Base-by-base conservation (phyloP, 1,140 invertebrate species). In the Chironomus striatipennis region DNA sequence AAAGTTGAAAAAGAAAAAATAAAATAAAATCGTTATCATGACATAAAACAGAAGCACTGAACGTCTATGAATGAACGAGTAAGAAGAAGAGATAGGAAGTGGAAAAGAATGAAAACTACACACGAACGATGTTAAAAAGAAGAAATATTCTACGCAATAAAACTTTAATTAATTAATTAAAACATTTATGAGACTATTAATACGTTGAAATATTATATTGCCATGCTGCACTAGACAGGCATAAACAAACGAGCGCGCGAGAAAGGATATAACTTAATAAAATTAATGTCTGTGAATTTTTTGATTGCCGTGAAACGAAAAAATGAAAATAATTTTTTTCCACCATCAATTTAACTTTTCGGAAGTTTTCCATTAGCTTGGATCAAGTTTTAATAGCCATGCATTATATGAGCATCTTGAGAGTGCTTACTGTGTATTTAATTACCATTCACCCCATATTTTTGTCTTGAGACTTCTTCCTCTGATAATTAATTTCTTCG, bases 401-500 rank as follows among this genome's bases (percentile, higher is more conserved):
- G 24, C 24, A 34, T 34, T 34, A 34, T 34, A 47, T 15, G 15
- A 47, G 43, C 47, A 57, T 57, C 47, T 57, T 15, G 12, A 57
- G 12, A 57, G 47, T 57, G n/a, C 12, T 57, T 57, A 57, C 43
- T 47, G 64, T 70, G 17, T 70, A 20, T 17, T 7, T 21, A 70
- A 70, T 70, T 70, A 70, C 20, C 17, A 7, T n/a, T 2, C 47
- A 57, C 9, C 47, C 65, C 6, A 17, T 70, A 9, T 70, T 21
- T 70, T 70, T 57, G 12, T 57, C 47, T 57, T 34, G 24, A 34
- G 24, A 34, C 24, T 57, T 57, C 47, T 57, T 57, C n/a, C n/a
- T 57, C 10, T 70, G 65, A 70, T 70, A 70, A 70, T 70, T 70
- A 70, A 70, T 70, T 70, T 70, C 65, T 20, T 70, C 18, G 18